Conservation (phyloP, 2,113 vertebrate species). For the Cepphus grylle region DNA sequence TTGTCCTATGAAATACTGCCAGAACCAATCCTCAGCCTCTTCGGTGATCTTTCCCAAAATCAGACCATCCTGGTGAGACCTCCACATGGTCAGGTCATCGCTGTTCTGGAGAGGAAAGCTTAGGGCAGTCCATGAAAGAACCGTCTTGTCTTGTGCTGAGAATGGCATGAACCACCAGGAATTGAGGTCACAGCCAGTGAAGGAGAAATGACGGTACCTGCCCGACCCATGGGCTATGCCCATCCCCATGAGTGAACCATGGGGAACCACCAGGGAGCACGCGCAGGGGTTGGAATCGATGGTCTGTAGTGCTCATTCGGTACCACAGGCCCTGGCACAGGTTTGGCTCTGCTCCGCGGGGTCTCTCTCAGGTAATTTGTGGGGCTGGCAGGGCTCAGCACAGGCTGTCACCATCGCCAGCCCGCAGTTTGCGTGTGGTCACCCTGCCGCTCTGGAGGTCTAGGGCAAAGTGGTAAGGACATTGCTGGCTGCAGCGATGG, state of each 20-base stretch:
- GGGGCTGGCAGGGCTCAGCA: neutral
- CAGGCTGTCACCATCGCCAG: neutral
- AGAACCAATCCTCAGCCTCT: rapidly evolving
- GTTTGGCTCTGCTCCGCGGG: neutral
- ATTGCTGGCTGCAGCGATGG: neutral
- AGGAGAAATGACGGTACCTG: neutral
- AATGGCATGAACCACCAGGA: rapidly evolving
- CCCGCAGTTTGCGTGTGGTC: neutral
- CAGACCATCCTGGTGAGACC: neutral
- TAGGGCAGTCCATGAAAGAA: neutral
- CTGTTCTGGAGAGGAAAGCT: neutral
- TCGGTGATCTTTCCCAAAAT: neutral
- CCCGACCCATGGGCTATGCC: neutral
- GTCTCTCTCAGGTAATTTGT: neutral
- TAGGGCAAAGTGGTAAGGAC: neutral
- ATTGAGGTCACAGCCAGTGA: neutral
- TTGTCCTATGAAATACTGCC: neutral
- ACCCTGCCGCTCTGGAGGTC: neutral
- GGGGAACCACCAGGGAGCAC: neutral
- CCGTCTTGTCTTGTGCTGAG: neutral
- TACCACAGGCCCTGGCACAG: neutral
- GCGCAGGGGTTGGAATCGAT: rapidly evolving
- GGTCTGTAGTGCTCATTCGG: neutral
- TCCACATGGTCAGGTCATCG: neutral
- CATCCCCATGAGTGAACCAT: neutral